Base-by-base conservation (phyloP, 2,113 vertebrate species). In the Actenoides hombroni region DNA sequence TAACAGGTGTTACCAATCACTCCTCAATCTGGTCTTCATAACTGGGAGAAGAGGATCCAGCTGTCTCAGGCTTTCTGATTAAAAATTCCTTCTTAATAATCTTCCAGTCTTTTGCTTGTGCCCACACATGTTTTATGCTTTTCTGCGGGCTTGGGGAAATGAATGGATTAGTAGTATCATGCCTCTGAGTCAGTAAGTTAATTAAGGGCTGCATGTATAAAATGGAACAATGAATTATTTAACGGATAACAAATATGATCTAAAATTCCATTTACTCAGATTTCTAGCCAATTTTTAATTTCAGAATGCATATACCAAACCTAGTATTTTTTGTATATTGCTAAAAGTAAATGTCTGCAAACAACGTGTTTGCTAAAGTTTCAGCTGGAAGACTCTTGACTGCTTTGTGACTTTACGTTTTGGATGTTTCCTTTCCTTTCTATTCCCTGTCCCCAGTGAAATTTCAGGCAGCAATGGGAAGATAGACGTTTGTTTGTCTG, bases 171-270 rank as follows among this genome's bases (percentile, higher is more conserved):
- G 89, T 83, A 87, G 69, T 83, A 88, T 96, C 83, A 93, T 97
- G 88, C 28, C 29, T 97, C 90, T 92, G 94, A 98, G 92, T 97
- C 95, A 92, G 90, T 96, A 94, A 97, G 97, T 97, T 98, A 98
- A 98, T 98, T 98, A 97, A 98, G 97, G 89, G 73, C 69, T 96
- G 91, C 95, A 94, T 94, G 91, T 96, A 95, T 97, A 97, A 98
- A 98, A 97, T 96, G 57, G 88, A 96, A 94, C 92, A 95, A 95
- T 98, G 96, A 98, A 98, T 98, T 98, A 98, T 98, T 98, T 97
- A 98, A 92, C 63, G 87, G 97, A 98, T 98, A 93, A 98, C 96
- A 98, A 98, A 98, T 96, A 98, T 88, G 81, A 97, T 98, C 95
- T 97, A 97, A 97, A 97, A 98, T 98, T 98, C 98, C 96, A 98